A percentile compares a stretch with the other conserved stretches of the same genome.
Evolutionary conservation across 1,140 invertebrate genomes (phyloP).

Genomic region (Caenorhabditis inopinata): DNA sequence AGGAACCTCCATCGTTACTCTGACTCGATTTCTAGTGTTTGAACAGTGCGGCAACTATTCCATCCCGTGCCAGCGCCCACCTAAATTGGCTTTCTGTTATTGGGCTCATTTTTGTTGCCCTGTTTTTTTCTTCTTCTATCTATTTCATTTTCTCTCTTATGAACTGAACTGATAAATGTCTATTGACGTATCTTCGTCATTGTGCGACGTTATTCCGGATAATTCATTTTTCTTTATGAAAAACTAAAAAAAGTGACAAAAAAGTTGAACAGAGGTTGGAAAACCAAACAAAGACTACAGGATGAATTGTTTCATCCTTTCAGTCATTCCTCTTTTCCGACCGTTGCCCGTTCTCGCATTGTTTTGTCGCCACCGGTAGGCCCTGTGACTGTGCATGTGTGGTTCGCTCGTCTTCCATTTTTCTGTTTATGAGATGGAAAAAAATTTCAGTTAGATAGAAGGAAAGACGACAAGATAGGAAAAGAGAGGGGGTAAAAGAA

Average conservation of each 20-base stretch:
- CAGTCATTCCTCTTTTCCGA: background rate
- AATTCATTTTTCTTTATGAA: background rate
- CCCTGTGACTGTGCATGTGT: background rate
- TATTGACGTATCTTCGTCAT: background rate
- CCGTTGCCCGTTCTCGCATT: background rate
- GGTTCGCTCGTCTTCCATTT: background rate
- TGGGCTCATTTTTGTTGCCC: background rate
- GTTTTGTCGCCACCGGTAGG: background rate
- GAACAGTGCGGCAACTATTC: background rate
- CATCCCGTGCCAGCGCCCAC: background rate
- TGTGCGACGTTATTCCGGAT: background rate
- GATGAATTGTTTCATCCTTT: background rate
- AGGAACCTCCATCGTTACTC: background rate
- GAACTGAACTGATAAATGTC: background rate
- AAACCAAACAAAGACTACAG: background rate
- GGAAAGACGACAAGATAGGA: slow-evolving; percentile 22
- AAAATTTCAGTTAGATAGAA: slow-evolving; percentile 27
- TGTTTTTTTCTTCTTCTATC: background rate
- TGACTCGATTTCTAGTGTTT: slow-evolving; percentile 22
- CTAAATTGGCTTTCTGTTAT: background rate
- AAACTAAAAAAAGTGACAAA: background rate
- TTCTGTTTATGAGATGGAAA: slow-evolving; percentile 19
- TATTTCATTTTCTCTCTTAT: background rate
- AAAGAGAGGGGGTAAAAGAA: background rate
- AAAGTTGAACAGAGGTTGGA: background rate